phyloP scores from a whole-genome alignment of 2,888 invertebrate species.

The Hydroisotoma schaefferi region DNA sequence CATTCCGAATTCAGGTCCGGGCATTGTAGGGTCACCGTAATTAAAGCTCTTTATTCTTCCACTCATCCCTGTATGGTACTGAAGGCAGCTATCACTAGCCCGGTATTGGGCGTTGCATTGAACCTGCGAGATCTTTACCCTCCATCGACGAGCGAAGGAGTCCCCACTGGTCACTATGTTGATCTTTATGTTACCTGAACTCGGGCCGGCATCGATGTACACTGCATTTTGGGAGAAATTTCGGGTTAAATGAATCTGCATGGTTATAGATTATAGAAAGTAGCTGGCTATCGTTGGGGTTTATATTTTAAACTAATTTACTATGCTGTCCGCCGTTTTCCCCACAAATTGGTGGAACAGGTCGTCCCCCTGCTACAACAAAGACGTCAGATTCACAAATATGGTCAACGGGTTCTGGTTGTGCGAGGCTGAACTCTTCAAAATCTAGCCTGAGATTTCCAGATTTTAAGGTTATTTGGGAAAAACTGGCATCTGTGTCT shows the following conservation, averaged over 20 bases:
- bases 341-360: slow-evolving; percentile 49
- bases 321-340: slow-evolving; percentile 50
- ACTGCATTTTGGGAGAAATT: slow-evolving; percentile 58
- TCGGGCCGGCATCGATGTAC: slow-evolving; percentile 77
- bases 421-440: slow-evolving; percentile 48
- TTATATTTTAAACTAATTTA: slow-evolving; percentile 26
- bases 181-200: slow-evolving; percentile 73
- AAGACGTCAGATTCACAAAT: slow-evolving; percentile 49
- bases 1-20: slow-evolving; percentile 39
- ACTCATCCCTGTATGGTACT: slow-evolving; percentile 47
- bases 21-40: slow-evolving; percentile 46
- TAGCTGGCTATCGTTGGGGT: too few relatives aligned
- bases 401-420: slow-evolving; percentile 48
- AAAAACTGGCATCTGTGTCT: not conserved
- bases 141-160: slow-evolving; percentile 71
- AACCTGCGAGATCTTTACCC: slow-evolving; percentile 72
- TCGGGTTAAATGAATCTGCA: not conserved
- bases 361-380: slow-evolving; percentile 49
- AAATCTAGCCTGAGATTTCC: slow-evolving; percentile 46
- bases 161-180: slow-evolving; percentile 76
- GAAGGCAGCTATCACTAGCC: slow-evolving; percentile 49
- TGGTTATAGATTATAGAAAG: not conserved
- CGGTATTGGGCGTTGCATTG: slow-evolving; percentile 71
- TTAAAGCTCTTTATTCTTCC: slow-evolving; percentile 49
- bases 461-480: not conserved